Conservation (phyloP, 2,888 invertebrate species). For the Cinara cedri region DNA sequence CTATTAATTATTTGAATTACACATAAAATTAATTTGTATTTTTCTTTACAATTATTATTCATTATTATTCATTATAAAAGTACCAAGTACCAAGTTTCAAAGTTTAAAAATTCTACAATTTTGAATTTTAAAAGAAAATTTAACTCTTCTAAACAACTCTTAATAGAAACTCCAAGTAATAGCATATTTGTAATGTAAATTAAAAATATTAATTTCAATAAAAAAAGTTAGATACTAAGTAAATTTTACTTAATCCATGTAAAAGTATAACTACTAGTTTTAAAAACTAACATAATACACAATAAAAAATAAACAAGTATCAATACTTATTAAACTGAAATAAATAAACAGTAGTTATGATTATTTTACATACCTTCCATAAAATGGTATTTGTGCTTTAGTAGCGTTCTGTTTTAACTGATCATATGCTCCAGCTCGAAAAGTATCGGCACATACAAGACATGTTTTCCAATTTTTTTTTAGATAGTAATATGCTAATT, state of each 20-base stretch:
- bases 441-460: slow-evolving; percentile 98
- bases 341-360: background rate
- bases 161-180: background rate
- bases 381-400: slow-evolving; percentile 98
- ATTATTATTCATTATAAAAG: too few species aligned
- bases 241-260: background rate
- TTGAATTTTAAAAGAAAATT: background rate
- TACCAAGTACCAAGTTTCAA: too few species aligned
- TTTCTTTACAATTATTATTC: too few species aligned
- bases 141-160: background rate
- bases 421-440: slow-evolving; percentile 99
- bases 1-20: too few species aligned
- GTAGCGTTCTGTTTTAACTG: slow-evolving; percentile 99
- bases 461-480: slow-evolving; percentile 99
- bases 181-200: background rate
- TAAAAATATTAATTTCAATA: background rate
- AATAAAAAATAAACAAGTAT: background rate
- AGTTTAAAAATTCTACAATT: too few species aligned
- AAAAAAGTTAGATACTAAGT: background rate
- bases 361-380: slow-evolving; percentile 77
- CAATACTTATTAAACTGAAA: background rate
- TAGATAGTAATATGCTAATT: slow-evolving; percentile 97
- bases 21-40: too few species aligned
- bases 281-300: background rate
- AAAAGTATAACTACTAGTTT: background rate